Evolutionary conservation across 2,113 vertebrate genomes (phyloP).

Genomic region (Pardalotus punctatus): DNA sequence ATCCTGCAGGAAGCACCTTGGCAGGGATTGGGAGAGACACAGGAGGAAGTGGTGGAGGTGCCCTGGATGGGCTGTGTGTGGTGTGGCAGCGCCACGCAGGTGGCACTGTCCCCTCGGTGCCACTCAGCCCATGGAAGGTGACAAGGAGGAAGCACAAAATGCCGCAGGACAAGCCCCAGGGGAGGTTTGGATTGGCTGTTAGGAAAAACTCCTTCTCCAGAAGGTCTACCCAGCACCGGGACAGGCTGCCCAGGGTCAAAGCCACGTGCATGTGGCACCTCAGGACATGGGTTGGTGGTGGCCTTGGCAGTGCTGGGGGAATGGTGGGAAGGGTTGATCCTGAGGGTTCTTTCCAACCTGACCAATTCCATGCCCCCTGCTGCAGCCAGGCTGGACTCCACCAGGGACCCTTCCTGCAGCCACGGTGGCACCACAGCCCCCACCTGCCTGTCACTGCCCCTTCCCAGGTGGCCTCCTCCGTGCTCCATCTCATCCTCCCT

Average conservation of each 20-base stretch:
- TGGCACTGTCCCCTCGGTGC: not conserved
- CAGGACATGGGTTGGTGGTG: not conserved
- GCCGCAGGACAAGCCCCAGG: not conserved
- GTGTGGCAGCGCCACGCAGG: not conserved
- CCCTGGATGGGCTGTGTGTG: rapidly evolving
- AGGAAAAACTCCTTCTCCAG: not conserved
- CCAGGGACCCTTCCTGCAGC: not conserved
- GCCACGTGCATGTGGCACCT: too few relatives aligned
- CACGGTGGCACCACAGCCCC: not conserved
- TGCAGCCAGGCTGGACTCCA: not conserved
- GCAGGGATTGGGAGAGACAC: not conserved
- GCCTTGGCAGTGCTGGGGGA: not conserved
- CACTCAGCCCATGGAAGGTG: rapidly evolving
- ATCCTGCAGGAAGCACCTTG: not conserved
- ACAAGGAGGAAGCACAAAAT: not conserved
- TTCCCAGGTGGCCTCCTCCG: not conserved
- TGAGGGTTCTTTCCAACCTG: not conserved
- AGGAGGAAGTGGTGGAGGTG: not conserved
- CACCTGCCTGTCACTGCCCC: not conserved
- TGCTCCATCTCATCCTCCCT: not conserved
- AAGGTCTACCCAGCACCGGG: not conserved
- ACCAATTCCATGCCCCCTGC: not conserved
- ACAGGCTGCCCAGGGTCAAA: not conserved
- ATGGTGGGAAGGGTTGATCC: not conserved
- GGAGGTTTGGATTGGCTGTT: not conserved